A percentile compares a stretch with the other conserved stretches of the same genome.
Evolutionary conservation across 2,797 vertebrate genomes (phyloP).

Genomic region (Taeniopygia guttata): DNA sequence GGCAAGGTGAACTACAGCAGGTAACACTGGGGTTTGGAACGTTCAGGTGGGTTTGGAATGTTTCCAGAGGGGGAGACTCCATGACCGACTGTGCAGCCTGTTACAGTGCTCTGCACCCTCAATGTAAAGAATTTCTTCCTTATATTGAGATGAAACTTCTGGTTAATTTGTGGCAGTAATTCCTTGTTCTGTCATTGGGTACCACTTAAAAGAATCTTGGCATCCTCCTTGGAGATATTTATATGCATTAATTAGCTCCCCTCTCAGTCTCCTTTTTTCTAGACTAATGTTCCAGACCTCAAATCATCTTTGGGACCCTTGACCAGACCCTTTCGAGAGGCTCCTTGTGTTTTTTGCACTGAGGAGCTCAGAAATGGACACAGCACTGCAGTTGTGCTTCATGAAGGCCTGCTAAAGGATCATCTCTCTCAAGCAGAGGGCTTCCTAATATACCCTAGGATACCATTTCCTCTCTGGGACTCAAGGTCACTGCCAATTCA

Average conservation of each 20-base stretch:
- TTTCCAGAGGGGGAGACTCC: background rate
- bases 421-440: background rate
- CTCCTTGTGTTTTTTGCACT: background rate
- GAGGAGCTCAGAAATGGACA: background rate
- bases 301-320: background rate
- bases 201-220: background rate
- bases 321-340: background rate
- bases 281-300: background rate
- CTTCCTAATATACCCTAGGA: background rate
- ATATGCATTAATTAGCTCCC: too few species aligned
- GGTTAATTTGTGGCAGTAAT: background rate
- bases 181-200: background rate
- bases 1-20: background rate
- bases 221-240: background rate
- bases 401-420: accelerated
- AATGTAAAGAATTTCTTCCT: background rate
- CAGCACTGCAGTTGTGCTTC: background rate
- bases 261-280: background rate
- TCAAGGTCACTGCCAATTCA: background rate
- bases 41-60: background rate
- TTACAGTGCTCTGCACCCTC: background rate
- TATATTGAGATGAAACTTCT: background rate
- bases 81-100: too few species aligned
- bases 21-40: background rate
- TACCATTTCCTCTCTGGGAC: background rate